phyloP scores from a whole-genome alignment of 2,888 invertebrate genomes.

The Tenthredo mesomela region DNA sequence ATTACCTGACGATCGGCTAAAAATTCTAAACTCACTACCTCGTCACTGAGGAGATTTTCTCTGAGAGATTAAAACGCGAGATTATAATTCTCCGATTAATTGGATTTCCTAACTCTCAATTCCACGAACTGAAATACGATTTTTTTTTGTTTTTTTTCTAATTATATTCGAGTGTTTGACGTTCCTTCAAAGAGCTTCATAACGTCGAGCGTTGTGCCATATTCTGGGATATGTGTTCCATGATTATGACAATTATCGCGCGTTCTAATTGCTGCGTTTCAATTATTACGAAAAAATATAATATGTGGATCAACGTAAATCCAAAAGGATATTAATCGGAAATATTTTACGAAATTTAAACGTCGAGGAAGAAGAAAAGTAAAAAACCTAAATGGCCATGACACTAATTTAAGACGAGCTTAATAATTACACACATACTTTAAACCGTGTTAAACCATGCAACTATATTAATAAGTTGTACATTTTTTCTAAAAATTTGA shows the following conservation, averaged over 20 bases:
- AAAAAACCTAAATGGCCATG: neutral
- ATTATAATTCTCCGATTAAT: neutral
- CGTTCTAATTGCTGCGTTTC: neutral
- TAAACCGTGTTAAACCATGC: neutral
- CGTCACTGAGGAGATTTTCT: slow-evolving; percentile 43
- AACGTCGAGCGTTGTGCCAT: too few relatives aligned
- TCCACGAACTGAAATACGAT: neutral
- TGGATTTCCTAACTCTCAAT: neutral
- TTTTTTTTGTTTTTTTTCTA: neutral
- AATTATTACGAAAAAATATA: neutral
- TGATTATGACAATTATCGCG: too few relatives aligned
- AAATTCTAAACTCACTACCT: slow-evolving; percentile 31
- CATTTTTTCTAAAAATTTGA: neutral
- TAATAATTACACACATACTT: neutral
- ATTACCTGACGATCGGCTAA: slow-evolving; percentile 63
- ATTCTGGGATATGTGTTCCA: too few relatives aligned
- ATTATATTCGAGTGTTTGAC: neutral
- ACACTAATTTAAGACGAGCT: slow-evolving; percentile 32
- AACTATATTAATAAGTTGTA: neutral
- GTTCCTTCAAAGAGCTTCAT: neutral
- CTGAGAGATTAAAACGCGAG: slow-evolving; percentile 28
- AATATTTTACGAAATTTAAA: neutral
- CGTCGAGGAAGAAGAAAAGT: neutral
- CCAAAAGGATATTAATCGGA: neutral
- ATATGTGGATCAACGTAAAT: neutral